phyloP scores from a whole-genome alignment of 2,797 vertebrate genomes.

The Silurus aristotelis region DNA sequence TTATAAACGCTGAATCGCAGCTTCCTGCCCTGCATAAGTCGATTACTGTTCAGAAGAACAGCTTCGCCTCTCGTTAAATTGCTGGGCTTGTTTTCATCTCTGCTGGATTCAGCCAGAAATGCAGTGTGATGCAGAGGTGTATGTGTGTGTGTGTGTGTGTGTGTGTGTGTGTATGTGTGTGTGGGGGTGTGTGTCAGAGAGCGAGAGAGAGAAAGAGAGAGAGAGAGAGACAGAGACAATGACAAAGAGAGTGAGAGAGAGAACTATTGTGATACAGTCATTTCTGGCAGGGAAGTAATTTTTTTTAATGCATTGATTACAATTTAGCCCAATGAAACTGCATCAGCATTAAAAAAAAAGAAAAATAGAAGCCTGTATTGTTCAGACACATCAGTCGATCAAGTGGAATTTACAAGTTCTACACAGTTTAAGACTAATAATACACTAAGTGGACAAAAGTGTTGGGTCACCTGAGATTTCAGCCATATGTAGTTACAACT shows the following conservation, averaged over 20 bases:
- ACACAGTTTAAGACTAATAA: too few species aligned
- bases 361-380: neutral
- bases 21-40: constrained; percentile 45
- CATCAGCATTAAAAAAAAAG: neutral
- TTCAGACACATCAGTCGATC: neutral
- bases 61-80: constrained; percentile 26
- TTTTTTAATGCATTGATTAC: constrained; percentile 1
- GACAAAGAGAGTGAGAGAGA: neutral
- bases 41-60: constrained; percentile 56
- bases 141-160: constrained; percentile 3
- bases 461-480: too few species aligned
- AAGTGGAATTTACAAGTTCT: too few species aligned
- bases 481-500: too few species aligned
- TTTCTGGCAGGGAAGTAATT: neutral
- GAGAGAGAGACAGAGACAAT: neutral
- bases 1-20: constrained; percentile 54
- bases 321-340: neutral
- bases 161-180: neutral
- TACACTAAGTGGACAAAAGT: too few species aligned
- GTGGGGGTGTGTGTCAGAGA: neutral
- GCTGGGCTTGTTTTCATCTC: constrained; percentile 42
- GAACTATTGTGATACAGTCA: neutral
- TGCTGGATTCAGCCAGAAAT: constrained; percentile 28
- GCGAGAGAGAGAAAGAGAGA: neutral
- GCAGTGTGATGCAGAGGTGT: constrained; percentile 3